Percentiles rank a stretch among this genome's conserved stretches.
These are phyloP conservation scores for Centruroides sculpturatus DNA, from an alignment of 1,140 invertebrate species.

Conservation along the genomic window DNA sequence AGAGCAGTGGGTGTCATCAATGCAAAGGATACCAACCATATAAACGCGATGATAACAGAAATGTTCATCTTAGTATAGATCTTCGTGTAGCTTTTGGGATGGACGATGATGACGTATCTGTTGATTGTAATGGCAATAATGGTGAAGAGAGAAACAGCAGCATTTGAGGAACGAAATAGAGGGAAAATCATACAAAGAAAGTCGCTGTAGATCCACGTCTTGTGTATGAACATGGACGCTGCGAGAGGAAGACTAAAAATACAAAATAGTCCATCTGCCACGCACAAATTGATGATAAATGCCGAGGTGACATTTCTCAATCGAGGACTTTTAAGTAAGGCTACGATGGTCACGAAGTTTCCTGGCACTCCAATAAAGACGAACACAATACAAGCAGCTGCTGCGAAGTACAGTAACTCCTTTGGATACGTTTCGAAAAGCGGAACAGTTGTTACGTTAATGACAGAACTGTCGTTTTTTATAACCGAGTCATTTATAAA, in stretches of 20 bases:
- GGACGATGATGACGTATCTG: conserved; percentile 70
- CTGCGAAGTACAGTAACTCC: too few species aligned
- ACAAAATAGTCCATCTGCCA: conserved; percentile 61
- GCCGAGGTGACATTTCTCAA: conserved; percentile 57
- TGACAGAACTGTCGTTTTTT: too few species aligned
- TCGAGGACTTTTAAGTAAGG: not conserved
- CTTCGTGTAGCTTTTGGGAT: conserved; percentile 41
- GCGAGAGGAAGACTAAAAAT: conserved; percentile 43
- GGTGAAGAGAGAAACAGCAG: conserved; percentile 70
- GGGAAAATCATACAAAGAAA: conserved; percentile 60
- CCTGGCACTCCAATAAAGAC: not conserved
- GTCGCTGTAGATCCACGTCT: conserved; percentile 55
- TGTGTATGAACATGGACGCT: conserved; percentile 52
- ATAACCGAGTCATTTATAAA: too few species aligned
- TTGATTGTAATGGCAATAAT: conserved; percentile 78
- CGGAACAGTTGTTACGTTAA: too few species aligned
- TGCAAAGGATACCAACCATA: conserved; percentile 51
- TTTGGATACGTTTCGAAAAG: too few species aligned
- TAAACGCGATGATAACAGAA: conserved; percentile 30
- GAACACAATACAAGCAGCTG: not conserved
- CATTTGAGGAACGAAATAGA: conserved; percentile 67
- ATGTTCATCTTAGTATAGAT: conserved; percentile 21
- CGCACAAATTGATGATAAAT: conserved; percentile 65
- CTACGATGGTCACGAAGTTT: not conserved
- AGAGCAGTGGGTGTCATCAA: conserved; percentile 56